A percentile compares a stretch with the other conserved stretches of the same genome.
Evolutionary conservation across 2,113 vertebrate species (phyloP).

Genomic region (Felis chaus): DNA sequence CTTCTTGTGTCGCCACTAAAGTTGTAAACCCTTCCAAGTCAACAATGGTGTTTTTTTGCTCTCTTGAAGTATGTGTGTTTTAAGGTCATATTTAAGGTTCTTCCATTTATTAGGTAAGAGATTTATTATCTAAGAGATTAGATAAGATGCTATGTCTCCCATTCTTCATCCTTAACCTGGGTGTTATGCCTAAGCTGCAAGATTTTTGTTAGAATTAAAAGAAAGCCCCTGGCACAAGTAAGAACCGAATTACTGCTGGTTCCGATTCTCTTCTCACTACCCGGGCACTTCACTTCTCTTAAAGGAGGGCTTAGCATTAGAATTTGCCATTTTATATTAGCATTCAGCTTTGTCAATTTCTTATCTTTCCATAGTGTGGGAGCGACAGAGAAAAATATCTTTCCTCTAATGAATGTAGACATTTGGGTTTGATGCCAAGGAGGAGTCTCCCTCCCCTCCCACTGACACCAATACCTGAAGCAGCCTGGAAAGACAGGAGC

Average conservation of each 20-base stretch:
- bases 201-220: background rate
- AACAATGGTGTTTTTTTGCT: background rate
- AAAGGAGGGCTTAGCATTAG: background rate
- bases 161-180: background rate
- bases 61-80: background rate
- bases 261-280: background rate
- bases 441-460: background rate
- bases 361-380: background rate
- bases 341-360: background rate
- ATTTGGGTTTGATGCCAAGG: background rate
- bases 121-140: background rate
- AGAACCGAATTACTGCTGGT: background rate
- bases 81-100: background rate
- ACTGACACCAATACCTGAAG: background rate
- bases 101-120: background rate
- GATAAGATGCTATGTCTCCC: background rate
- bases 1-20: background rate
- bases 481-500: background rate
- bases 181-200: background rate
- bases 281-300: background rate
- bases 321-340: background rate
- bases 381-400: background rate
- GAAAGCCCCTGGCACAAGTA: background rate
- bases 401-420: background rate
- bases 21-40: background rate